Conservation (phyloP, 2,888 invertebrate species). For the Sinopyrophorus schimmeli region DNA sequence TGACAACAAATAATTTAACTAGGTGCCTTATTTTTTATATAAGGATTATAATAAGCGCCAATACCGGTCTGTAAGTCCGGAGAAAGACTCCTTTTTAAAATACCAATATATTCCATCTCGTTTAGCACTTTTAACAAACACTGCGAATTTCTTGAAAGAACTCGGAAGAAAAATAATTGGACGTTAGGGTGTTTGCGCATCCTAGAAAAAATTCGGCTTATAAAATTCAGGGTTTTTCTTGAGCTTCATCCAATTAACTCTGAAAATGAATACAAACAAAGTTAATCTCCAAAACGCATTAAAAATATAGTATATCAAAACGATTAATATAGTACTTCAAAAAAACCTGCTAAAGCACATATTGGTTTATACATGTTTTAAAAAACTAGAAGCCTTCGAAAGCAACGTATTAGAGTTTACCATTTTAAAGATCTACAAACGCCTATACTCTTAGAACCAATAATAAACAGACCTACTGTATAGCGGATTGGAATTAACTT, state of each 20-base stretch:
- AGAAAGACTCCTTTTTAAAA: slow-evolving; percentile 31
- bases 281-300: not conserved
- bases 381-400: slow-evolving; percentile 34
- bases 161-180: slow-evolving; percentile 34
- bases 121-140: slow-evolving; percentile 41
- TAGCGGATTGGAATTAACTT: slow-evolving; percentile 48
- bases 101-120: slow-evolving; percentile 40
- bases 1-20: slow-evolving; percentile 32
- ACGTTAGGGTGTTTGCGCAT: slow-evolving; percentile 31
- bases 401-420: slow-evolving; percentile 25
- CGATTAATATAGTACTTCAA: no score
- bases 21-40: slow-evolving; percentile 22
- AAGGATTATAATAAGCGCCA: slow-evolving; percentile 32
- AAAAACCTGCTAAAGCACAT: no score
- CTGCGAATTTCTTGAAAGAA: slow-evolving; percentile 25
- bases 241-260: slow-evolving; percentile 27
- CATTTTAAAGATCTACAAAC: slow-evolving; percentile 28
- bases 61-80: slow-evolving; percentile 20
- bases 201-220: slow-evolving; percentile 27
- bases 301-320: no score
- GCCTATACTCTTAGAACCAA: slow-evolving; percentile 32
- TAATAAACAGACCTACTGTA: slow-evolving; percentile 39
- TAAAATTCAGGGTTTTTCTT: slow-evolving; percentile 17
- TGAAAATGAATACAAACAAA: slow-evolving; percentile 21
- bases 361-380: slow-evolving; percentile 32